phyloP scores from a whole-genome alignment of 2,888 invertebrate genomes.

The Bombyx huttoni region DNA sequence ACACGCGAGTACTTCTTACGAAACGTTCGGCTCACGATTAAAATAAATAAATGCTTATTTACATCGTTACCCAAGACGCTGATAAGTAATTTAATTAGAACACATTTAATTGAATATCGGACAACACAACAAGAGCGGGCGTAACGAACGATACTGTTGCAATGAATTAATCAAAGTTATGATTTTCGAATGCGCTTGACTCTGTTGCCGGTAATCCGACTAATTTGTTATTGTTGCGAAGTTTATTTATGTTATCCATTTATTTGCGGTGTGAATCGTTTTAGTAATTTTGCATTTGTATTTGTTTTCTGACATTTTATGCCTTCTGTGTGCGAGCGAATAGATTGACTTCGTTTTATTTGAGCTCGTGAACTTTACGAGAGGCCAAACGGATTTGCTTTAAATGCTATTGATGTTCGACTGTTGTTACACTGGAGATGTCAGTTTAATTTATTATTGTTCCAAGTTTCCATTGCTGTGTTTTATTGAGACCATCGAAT shows the following conservation, averaged over 20 bases:
- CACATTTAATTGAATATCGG: conserved; percentile 50
- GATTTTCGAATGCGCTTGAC: conserved; percentile 29
- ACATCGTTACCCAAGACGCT: conserved; percentile 43
- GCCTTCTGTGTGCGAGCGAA: not conserved
- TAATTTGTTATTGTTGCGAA: conserved; percentile 27
- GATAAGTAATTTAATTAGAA: conserved; percentile 62
- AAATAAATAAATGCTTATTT: conserved; percentile 54
- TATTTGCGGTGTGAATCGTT: not conserved
- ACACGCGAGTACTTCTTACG: conserved; percentile 56
- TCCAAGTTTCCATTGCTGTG: not conserved
- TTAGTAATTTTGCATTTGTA: not conserved
- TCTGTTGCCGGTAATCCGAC: conserved; percentile 22
- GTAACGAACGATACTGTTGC: conserved; percentile 23
- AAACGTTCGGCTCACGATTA: conserved; percentile 53
- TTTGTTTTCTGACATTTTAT: not conserved
- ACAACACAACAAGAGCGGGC: conserved; percentile 30
- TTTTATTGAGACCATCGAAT: not conserved
- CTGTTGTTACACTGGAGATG: not conserved
- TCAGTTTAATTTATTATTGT: not conserved
- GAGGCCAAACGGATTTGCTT: not conserved
- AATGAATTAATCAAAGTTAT: conserved; percentile 47
- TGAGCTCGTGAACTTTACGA: not conserved
- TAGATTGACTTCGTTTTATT: not conserved
- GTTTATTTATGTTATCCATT: conserved; percentile 3
- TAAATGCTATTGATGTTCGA: not conserved